Evolutionary conservation across 1,140 invertebrate species (phyloP).

Genomic region (Drosophila sucinea): DNA sequence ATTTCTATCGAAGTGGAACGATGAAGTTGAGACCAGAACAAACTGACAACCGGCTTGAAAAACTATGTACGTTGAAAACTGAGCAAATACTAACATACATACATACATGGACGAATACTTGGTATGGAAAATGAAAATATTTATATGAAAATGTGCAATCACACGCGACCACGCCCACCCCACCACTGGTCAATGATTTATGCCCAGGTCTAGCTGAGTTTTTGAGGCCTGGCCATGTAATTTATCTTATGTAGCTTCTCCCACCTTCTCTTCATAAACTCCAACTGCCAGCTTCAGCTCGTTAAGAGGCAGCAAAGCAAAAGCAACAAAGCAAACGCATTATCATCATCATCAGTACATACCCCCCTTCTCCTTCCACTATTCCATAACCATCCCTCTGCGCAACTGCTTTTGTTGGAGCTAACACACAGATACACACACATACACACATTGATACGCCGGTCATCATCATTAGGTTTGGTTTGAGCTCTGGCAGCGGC

Average conservation of each 20-base stretch:
- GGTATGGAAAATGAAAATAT: conserved; percentile 1
- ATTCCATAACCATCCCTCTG: conserved; percentile 23
- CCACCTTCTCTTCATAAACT: conserved; percentile 5
- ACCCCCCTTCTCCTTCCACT: conserved; percentile 1
- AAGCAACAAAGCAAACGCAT: conserved; percentile 72
- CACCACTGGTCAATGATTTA: conserved; percentile 39
- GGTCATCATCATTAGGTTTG: conserved; percentile 82
- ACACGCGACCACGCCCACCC: conserved; percentile 26
- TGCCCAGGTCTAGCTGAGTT: conserved; percentile 39
- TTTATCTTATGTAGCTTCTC: conserved; percentile 53
- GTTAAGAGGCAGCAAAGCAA: conserved; percentile 70
- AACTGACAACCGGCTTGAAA: not conserved
- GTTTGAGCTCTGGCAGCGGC: conserved; percentile 29
- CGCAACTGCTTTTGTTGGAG: conserved; percentile 65
- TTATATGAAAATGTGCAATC: conserved; percentile 12
- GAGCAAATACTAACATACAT: not conserved
- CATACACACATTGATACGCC: conserved; percentile 37
- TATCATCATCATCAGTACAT: conserved; percentile 73
- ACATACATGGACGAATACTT: not conserved
- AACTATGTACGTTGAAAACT: not conserved
- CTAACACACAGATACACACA: conserved; percentile 31
- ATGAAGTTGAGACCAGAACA: not conserved
- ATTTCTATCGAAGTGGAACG: not conserved
- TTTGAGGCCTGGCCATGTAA: conserved; percentile 59
- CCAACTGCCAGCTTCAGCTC: conserved; percentile 43